Conservation (phyloP, 2,113 vertebrate species). For the Pomatorhinus ruficollis region DNA sequence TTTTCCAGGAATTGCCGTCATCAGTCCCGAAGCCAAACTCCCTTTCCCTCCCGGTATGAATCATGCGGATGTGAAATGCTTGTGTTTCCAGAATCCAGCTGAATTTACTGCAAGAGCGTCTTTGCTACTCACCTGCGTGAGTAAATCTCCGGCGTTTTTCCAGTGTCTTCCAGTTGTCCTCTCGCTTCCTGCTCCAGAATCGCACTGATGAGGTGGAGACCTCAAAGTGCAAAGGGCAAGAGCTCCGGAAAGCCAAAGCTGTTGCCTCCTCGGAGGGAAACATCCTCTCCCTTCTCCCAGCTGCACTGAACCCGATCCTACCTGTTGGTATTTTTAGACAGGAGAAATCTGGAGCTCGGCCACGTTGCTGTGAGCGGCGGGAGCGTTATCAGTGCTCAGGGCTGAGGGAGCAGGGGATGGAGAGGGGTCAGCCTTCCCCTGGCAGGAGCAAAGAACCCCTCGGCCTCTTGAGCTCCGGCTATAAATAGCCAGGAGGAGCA, state of each 20-base stretch:
- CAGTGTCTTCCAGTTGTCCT: background rate
- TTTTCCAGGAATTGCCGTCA: conserved; percentile 9
- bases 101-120: background rate
- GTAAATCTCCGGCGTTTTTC: background rate
- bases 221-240: background rate
- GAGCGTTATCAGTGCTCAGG: background rate
- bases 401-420: background rate
- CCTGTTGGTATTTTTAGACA: background rate
- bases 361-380: background rate
- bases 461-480: background rate
- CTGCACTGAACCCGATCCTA: background rate
- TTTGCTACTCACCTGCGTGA: background rate
- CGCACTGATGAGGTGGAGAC: accelerated
- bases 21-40: background rate
- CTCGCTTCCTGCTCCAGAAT: background rate
- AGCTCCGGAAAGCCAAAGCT: background rate
- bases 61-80: background rate
- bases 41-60: background rate
- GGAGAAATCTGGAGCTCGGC: background rate
- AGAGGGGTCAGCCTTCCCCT: background rate
- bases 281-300: background rate
- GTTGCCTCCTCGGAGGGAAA: background rate
- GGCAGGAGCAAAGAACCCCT: background rate
- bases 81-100: background rate
- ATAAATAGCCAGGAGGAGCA: background rate